A percentile compares a stretch with the other conserved stretches of the same genome.
Conservation (phyloP, 2,113 vertebrate species). For the Dunckerocampus dactyliophorus region DNA sequence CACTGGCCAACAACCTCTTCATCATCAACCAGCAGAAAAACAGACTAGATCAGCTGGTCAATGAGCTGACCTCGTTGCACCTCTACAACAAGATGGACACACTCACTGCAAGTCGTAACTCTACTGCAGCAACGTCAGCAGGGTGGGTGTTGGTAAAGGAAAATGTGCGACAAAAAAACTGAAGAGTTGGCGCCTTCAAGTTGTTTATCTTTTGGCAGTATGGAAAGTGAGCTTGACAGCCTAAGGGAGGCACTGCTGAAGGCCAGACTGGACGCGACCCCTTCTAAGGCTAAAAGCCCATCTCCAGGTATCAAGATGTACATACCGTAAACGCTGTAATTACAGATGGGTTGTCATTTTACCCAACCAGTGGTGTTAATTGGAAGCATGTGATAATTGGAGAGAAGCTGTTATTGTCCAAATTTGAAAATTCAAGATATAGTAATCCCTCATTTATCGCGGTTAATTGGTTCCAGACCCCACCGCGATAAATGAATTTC, state of each 20-base stretch:
- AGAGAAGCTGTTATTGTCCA: no score
- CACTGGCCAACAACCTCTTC: slow-evolving; percentile 87
- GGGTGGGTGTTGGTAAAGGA: slow-evolving; percentile 21
- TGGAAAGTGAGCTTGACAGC: slow-evolving; percentile 87
- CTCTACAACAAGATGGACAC: slow-evolving; percentile 81
- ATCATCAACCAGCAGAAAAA: slow-evolving; percentile 94
- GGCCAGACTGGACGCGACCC: slow-evolving; percentile 76
- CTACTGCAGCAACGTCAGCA: slow-evolving; percentile 8
- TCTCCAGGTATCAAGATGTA: slow-evolving; percentile 73
- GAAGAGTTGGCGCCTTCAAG: neutral
- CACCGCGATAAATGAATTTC: no score
- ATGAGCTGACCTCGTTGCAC: slow-evolving; percentile 81
- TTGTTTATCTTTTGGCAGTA: slow-evolving; percentile 63
- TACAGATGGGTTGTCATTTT: no score
- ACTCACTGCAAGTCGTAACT: slow-evolving; percentile 30
- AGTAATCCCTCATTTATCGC: no score
- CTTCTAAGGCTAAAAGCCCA: slow-evolving; percentile 67
- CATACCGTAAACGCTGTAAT: neutral
- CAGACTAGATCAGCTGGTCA: slow-evolving; percentile 79
- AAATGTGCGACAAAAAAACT: neutral
- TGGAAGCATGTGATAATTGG: neutral
- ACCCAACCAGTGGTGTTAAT: neutral
- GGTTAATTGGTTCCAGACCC: no score
- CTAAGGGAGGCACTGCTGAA: slow-evolving; percentile 82
- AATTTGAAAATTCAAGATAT: no score